Percentiles rank a stretch among this genome's conserved stretches.
phyloP scores from a whole-genome alignment of 2,113 vertebrate species.

The Zosterops lateralis region DNA sequence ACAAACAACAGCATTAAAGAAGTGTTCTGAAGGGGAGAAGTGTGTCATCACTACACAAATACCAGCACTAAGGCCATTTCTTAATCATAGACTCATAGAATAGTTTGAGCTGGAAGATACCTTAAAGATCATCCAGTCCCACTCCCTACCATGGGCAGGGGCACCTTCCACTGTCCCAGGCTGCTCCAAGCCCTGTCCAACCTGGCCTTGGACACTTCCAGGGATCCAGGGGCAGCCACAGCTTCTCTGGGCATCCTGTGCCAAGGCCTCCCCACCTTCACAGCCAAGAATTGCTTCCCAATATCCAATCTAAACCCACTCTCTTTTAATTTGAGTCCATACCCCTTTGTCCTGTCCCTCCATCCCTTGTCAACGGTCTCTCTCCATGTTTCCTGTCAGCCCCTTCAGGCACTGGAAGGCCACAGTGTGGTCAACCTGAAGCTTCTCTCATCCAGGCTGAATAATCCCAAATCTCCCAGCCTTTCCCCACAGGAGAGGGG shows the following conservation, averaged over 20 bases:
- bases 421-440: accelerated
- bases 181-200: accelerated
- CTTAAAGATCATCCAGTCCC: background rate
- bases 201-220: background rate
- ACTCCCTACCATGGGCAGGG: background rate
- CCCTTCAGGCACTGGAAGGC: background rate
- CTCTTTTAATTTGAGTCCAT: background rate
- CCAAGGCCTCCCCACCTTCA: background rate
- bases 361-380: background rate
- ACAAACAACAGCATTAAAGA: background rate
- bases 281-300: accelerated
- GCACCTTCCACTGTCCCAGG: accelerated
- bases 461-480: background rate
- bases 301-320: background rate
- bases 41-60: background rate
- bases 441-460: background rate
- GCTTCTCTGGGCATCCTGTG: background rate
- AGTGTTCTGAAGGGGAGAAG: background rate
- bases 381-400: accelerated
- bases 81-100: background rate
- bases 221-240: background rate
- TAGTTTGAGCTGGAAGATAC: background rate
- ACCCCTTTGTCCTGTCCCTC: background rate
- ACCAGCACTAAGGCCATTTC: background rate
- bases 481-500: background rate